phyloP scores from a whole-genome alignment of 1,140 invertebrate species.

The Aphaenogaster rudis region DNA sequence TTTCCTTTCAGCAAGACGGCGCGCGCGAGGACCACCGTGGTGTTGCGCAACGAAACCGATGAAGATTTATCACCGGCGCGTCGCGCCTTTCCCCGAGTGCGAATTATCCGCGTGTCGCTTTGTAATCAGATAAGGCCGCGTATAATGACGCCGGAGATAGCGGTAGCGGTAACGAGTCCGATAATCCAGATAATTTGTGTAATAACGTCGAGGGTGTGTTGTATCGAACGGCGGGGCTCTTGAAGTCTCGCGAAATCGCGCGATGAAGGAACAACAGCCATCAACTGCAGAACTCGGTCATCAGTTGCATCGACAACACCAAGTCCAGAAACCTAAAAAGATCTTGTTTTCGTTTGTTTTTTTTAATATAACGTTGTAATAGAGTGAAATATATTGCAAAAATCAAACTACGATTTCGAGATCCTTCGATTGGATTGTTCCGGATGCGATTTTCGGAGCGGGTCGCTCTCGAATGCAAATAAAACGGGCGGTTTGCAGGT shows the following conservation, averaged over 20 bases:
- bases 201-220: slow-evolving; percentile 26
- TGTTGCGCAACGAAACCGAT: slow-evolving; percentile 47
- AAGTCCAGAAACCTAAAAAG: not conserved
- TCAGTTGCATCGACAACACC: not conserved
- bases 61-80: slow-evolving; percentile 42
- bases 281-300: not conserved
- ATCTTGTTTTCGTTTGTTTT: not conserved
- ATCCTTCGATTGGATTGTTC: not conserved
- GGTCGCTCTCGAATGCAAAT: not conserved
- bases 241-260: not conserved
- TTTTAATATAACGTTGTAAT: not conserved
- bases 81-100: slow-evolving; percentile 37
- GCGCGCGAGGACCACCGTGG: not conserved
- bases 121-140: slow-evolving; percentile 29
- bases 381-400: not conserved
- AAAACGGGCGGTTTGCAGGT: slow-evolving; percentile 1
- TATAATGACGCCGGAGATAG: slow-evolving; percentile 49
- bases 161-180: slow-evolving; percentile 42
- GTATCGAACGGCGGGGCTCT: not conserved
- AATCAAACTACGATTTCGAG: not conserved
- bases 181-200: slow-evolving; percentile 60
- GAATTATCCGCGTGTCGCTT: slow-evolving; percentile 27
- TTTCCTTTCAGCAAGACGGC: slow-evolving; percentile 30
- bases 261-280: not conserved
- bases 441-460: not conserved